A percentile compares a stretch with the other conserved stretches of the same genome.
Evolutionary conservation across 2,888 invertebrate species (phyloP).

Genomic region (Drosophila meridionalis): DNA sequence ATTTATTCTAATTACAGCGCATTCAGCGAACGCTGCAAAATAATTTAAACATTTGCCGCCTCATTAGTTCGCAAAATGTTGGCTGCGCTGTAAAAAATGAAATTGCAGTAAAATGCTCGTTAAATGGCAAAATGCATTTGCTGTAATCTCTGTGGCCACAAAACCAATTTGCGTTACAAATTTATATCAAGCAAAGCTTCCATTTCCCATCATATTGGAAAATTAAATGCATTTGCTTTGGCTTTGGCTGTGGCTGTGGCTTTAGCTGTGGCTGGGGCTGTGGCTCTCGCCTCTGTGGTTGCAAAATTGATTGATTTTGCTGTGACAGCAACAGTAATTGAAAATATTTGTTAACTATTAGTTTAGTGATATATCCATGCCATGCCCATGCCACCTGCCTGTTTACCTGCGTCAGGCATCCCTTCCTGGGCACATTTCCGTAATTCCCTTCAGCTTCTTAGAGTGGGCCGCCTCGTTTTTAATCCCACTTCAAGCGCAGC

Average conservation of each 20-base stretch:
- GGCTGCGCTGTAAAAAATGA: slow-evolving; percentile 8
- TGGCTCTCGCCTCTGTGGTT: slow-evolving; percentile 59
- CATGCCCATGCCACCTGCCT: slow-evolving; percentile 3
- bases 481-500: slow-evolving; percentile 71
- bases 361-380: slow-evolving; percentile 48
- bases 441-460: slow-evolving; percentile 46
- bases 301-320: slow-evolving; percentile 75
- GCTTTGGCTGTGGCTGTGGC: slow-evolving; percentile 23
- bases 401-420: slow-evolving; percentile 60
- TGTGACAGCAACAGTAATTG: slow-evolving; percentile 79
- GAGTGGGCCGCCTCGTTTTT: slow-evolving; percentile 36
- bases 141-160: slow-evolving; percentile 78
- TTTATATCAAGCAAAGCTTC: slow-evolving; percentile 50
- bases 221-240: slow-evolving; percentile 73
- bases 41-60: slow-evolving; percentile 60
- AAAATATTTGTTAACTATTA: slow-evolving; percentile 79
- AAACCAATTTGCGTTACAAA: slow-evolving; percentile 73
- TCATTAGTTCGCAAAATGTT: slow-evolving; percentile 63
- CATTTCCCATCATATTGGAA: slow-evolving; percentile 38
- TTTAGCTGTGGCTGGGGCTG: neutral
- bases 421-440: slow-evolving; percentile 68
- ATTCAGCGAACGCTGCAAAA: slow-evolving; percentile 66
- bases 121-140: slow-evolving; percentile 65
- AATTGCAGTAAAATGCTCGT: slow-evolving; percentile 43
- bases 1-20: slow-evolving; percentile 61